Base-by-base conservation (phyloP, 1,140 invertebrate genomes). In the Achatina immaculata region DNA sequence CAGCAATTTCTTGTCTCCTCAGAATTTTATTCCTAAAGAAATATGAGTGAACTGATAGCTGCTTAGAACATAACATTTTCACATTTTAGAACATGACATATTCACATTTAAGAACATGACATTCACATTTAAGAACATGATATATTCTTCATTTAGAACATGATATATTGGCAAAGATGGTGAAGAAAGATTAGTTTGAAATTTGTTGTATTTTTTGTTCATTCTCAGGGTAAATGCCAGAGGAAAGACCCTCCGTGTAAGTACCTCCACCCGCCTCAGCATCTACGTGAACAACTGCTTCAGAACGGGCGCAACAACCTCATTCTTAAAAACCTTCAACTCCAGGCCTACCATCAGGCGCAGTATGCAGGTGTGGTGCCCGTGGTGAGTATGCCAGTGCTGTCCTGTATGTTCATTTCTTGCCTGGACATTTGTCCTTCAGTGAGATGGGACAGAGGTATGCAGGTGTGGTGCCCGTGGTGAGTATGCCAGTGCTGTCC, bases 171-270 rank as follows among this genome's bases (percentile, higher is more conserved):
- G n/a, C n/a, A n/a, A n/a, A n/a, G n/a, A n/a, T n/a, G n/a, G n/a
- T n/a, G n/a, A n/a, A n/a, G n/a, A n/a, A n/a, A n/a, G n/a, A n/a
- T n/a, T n/a, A n/a, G n/a, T n/a, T n/a, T n/a, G n/a, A n/a, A n/a
- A n/a, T n/a, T n/a, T n/a, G n/a, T n/a, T n/a, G n/a, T 19, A 48
- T 48, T 21, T 68, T 28, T 38, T 1, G n/a, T n/a, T 34, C 40
- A 34, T 28, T 48, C 36, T 79, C 88, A 99, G 98, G 98, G 98
- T 89, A 97, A 99, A 92, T 99, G 99, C 94, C 99, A 99, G 92
- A 94, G 99, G 89, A 98, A 99, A 92, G 99, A 99, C 91, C 98
- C 98, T 83, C 98, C 98, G 86, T 99, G 99, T 96, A 99, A 99
- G 94, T 99, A 99, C 93, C 98, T 99, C 92, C 98, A 99, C 93